A percentile compares a stretch with the other conserved stretches of the same genome.
phyloP scores from a whole-genome alignment of 2,888 invertebrate genomes.

The Tetranychus piercei region DNA sequence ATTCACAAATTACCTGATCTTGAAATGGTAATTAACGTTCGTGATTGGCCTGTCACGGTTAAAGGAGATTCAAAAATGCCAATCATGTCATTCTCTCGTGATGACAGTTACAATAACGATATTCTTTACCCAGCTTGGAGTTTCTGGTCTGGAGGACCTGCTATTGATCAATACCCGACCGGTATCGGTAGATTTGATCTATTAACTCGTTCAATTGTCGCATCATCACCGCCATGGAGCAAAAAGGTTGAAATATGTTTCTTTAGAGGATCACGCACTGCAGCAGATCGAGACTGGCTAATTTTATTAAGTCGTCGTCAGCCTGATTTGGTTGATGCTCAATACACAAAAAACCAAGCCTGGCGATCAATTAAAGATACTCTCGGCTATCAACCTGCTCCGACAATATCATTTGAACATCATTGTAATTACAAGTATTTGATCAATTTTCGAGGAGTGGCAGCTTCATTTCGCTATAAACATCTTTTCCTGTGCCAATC shows the following conservation, averaged over 20 bases:
- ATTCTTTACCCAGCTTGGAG: slow-evolving; percentile 88
- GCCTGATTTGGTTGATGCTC: slow-evolving; percentile 62
- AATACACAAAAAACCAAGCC: slow-evolving; percentile 93
- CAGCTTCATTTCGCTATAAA: slow-evolving; percentile 89
- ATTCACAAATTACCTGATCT: slow-evolving; percentile 51
- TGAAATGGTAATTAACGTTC: slow-evolving; percentile 68
- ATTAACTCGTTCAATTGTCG: slow-evolving; percentile 50
- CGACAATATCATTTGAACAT: slow-evolving; percentile 67
- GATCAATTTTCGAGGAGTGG: slow-evolving; percentile 89
- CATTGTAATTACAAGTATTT: slow-evolving; percentile 65
- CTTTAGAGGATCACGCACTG: slow-evolving; percentile 86
- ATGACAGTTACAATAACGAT: slow-evolving; percentile 40
- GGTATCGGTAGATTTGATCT: slow-evolving; percentile 73
- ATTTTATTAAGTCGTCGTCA: slow-evolving; percentile 45
- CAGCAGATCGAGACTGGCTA: slow-evolving; percentile 67
- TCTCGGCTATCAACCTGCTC: slow-evolving; percentile 57
- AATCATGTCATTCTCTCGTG: neutral
- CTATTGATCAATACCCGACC: slow-evolving; percentile 73
- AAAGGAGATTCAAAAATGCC: slow-evolving; percentile 33
- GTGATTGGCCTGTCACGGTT: slow-evolving; percentile 56
- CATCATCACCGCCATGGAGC: slow-evolving; percentile 46
- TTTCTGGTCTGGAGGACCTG: slow-evolving; percentile 96
- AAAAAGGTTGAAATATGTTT: slow-evolving; percentile 48
- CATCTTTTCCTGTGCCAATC: slow-evolving; percentile 83
- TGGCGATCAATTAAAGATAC: slow-evolving; percentile 86